Evolutionary conservation across 92 coral and sea anemone genomes (phyloP).

Genomic region (Zoanthus sociatus): DNA sequence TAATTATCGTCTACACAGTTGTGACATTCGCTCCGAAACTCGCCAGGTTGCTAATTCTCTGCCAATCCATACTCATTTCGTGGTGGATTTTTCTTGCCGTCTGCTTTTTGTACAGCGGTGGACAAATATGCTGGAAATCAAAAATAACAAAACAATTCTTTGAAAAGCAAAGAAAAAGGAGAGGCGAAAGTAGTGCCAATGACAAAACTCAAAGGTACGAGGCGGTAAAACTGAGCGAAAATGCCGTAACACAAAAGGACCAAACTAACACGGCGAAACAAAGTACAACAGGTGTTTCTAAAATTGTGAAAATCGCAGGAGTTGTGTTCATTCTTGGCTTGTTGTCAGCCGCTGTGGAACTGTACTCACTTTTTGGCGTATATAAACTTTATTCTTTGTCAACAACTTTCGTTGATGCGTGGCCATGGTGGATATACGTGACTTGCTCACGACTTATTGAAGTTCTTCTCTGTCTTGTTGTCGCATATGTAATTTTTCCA

Average conservation of each 20-base stretch:
- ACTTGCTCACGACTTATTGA: conserved; percentile 66
- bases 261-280: conserved; percentile 15
- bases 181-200: neutral
- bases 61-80: conserved; percentile 72
- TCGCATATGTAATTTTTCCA: conserved; percentile 83
- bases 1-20: conserved; percentile 58
- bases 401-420: conserved; percentile 57
- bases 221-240: neutral
- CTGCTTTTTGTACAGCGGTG: conserved; percentile 75
- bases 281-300: conserved; percentile 64
- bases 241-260: neutral
- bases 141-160: conserved; percentile 53
- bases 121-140: conserved; percentile 70
- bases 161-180: conserved; percentile 45
- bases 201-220: neutral
- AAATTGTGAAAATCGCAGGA: conserved; percentile 75
- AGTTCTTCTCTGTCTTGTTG: conserved; percentile 58
- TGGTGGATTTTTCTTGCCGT: conserved; percentile 77
- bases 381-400: conserved; percentile 70
- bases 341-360: conserved; percentile 52
- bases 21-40: conserved; percentile 72
- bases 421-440: conserved; percentile 87
- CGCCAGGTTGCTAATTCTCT: conserved; percentile 73
- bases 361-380: conserved; percentile 74
- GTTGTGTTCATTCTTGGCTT: conserved; percentile 70